phyloP scores from a whole-genome alignment of 2,888 invertebrate species.

The Amblyjoppa proteus region DNA sequence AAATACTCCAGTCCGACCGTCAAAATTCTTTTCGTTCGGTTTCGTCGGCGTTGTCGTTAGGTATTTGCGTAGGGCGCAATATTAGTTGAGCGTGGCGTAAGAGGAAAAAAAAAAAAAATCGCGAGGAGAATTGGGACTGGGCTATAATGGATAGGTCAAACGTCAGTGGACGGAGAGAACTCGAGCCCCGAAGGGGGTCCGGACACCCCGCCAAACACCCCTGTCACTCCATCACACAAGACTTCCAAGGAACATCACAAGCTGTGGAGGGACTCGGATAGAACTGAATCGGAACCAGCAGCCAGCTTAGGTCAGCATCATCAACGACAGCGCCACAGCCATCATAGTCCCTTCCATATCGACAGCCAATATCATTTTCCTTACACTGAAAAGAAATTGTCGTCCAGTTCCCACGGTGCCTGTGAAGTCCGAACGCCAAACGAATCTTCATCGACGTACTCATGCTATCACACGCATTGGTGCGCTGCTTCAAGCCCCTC shows the following conservation, averaged over 20 bases:
- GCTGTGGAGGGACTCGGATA: constrained; percentile 81
- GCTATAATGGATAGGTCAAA: constrained; percentile 85
- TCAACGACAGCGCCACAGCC: constrained; percentile 80
- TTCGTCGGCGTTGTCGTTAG: constrained; percentile 84
- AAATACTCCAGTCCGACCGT: constrained; percentile 78
- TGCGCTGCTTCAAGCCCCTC: constrained; percentile 81
- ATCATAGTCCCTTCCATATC: constrained; percentile 86
- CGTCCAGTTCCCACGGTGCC: constrained; percentile 78
- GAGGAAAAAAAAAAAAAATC: constrained; percentile 71
- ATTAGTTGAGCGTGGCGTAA: constrained; percentile 79
- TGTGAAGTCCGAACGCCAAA: constrained; percentile 77
- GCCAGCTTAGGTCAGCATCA: constrained; percentile 85
- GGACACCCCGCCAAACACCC: constrained; percentile 84
- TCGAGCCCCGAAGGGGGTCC: constrained; percentile 82
- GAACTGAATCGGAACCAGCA: constrained; percentile 79
- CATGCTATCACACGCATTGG: constrained; percentile 84
- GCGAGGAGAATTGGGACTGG: constrained; percentile 83
- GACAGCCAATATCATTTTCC: constrained; percentile 81
- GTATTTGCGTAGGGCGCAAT: constrained; percentile 83
- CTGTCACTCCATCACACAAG: constrained; percentile 83
- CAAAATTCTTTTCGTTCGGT: constrained; percentile 77
- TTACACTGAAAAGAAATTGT: constrained; percentile 82
- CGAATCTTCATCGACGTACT: constrained; percentile 81
- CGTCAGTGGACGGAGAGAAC: constrained; percentile 83
- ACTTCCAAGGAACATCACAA: constrained; percentile 79